Evolutionary conservation across 2,113 vertebrate genomes (phyloP).

Genomic region (Lanius ludovicianus): DNA sequence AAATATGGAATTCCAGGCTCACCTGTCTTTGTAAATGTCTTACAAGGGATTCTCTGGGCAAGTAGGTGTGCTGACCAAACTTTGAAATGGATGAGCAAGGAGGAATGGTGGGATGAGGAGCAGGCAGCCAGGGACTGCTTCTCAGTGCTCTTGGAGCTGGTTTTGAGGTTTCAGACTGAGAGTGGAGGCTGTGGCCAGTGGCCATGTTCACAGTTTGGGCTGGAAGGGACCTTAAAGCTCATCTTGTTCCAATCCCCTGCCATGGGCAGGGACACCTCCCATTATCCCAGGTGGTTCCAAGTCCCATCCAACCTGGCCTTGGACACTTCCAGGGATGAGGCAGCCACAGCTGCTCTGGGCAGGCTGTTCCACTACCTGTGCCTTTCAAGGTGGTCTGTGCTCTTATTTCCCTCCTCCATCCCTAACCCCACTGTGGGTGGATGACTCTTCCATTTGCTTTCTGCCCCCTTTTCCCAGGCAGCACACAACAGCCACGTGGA

Average conservation of each 20-base stretch:
- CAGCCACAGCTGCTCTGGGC: background rate
- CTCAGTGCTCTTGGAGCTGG: background rate
- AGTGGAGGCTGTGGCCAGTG: background rate
- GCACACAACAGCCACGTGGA: rapidly evolving
- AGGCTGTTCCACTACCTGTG: background rate
- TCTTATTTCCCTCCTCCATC: background rate
- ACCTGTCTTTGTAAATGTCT: background rate
- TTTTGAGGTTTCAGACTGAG: background rate
- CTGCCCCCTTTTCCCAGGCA: background rate
- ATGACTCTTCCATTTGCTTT: background rate
- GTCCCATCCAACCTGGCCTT: rapidly evolving
- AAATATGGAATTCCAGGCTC: background rate
- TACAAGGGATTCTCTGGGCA: background rate
- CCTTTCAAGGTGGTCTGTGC: background rate
- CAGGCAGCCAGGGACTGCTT: background rate
- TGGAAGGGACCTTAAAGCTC: background rate
- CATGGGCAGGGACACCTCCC: background rate
- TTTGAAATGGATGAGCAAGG: background rate
- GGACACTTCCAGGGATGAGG: background rate
- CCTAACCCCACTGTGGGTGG: background rate
- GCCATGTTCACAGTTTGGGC: rapidly evolving
- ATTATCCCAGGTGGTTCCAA: background rate
- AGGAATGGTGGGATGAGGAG: background rate
- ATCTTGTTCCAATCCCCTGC: background rate
- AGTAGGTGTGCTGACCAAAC: background rate